Evolutionary conservation across 2,888 invertebrate genomes (phyloP), one percentile per base, ranked within the genome.

Genomic region (Eulithis testata): DNA sequence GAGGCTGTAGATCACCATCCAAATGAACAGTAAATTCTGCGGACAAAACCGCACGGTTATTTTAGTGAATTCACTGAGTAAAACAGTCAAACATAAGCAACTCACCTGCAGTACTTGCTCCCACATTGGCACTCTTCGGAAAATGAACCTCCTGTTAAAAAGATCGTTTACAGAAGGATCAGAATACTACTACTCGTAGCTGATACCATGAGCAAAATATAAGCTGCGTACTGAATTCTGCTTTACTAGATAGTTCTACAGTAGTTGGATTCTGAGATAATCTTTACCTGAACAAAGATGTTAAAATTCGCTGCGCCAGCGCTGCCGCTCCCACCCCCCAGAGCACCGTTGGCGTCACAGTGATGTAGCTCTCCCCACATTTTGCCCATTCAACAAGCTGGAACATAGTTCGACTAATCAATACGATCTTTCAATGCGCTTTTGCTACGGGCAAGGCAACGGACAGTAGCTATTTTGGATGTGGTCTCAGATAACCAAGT

Each of bases 1-100:
- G 0, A 92, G 78, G 72, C 91, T 90, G 84, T 92, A 92, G 68
- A 92, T 86, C 65, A 93, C 81, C 86, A 92, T 85, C 93, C 93
- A 93, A 40, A 89, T 67, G 76, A 90, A 92, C 12, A 93, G 77
- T 11, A 92, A 79, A 67, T 91, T 84, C 93, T 93, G 84, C n/a
- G 37, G 12, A 54, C 12, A 54, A 6, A 37, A 58, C 11, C 27
- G 6, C 43, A 31, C 44, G 44, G 31, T 36, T 8, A 52, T 27
- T 45, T 21, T 31, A 14, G 3, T 9, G n/a, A 21, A 40, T 21
- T 14, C 7, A 40, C 4, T 21, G 6, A 8, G 27, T 12, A 11
- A 7, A 21, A 9, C 27, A 27, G 9, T n/a, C 8, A 43, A 50
- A 11, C 31, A 37, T n/a, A 27, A 21, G 8, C n/a, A 37, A 36